Evolutionary conservation across 2,797 vertebrate genomes (phyloP).

Genomic region (Sciurus carolinensis): DNA sequence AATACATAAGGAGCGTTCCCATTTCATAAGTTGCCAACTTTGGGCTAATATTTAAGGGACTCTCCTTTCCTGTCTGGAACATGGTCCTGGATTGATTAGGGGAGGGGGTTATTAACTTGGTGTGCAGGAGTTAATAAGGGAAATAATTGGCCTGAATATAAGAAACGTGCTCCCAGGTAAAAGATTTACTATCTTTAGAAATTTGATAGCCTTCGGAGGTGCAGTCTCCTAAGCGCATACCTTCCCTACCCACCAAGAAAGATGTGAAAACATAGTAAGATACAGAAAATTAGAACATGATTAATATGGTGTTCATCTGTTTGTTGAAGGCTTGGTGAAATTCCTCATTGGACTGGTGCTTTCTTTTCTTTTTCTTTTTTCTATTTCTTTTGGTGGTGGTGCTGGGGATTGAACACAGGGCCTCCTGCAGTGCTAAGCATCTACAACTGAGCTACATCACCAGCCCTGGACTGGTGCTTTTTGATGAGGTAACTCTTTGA

Average conservation of each 20-base stretch:
- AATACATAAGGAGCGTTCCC: not conserved
- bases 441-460: not conserved
- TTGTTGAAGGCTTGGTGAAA: not conserved
- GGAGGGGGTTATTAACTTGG: not conserved
- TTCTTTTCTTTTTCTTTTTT: not conserved
- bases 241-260: not conserved
- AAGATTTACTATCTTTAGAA: not conserved
- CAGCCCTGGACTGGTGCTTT: not conserved
- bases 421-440: too few species aligned
- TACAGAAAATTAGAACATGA: not conserved
- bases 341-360: not conserved
- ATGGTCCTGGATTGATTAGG: not conserved
- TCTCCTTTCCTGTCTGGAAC: not conserved
- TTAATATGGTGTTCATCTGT: not conserved
- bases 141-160: not conserved
- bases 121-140: not conserved
- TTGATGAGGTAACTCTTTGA: not conserved
- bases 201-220: not conserved
- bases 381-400: not conserved
- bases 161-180: not conserved
- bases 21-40: not conserved
- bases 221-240: not conserved
- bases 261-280: not conserved
- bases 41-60: too few species aligned
- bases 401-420: not conserved